Percentiles rank a stretch among this genome's conserved stretches.
Conservation (phyloP, 1,140 invertebrate species). For the Oscheius sp. region DNA sequence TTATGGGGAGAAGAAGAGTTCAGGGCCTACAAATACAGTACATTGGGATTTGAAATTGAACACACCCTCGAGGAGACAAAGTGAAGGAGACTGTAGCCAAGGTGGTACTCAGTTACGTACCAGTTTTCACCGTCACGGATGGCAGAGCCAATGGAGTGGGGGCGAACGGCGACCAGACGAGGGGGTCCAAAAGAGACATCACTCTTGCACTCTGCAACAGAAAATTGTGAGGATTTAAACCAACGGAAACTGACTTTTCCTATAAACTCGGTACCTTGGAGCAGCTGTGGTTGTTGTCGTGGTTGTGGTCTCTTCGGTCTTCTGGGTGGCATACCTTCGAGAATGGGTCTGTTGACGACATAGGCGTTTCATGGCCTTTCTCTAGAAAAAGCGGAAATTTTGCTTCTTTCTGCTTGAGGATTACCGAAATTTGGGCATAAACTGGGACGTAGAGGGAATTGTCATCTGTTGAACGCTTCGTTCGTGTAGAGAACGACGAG, state of each 20-base stretch:
- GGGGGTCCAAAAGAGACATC: background rate
- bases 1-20: background rate
- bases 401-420: background rate
- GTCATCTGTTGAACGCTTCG: background rate
- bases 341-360: background rate
- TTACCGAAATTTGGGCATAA: conserved; percentile 12
- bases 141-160: background rate
- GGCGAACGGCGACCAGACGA: background rate
- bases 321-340: background rate
- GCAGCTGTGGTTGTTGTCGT: too few species aligned
- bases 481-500: too few species aligned
- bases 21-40: background rate
- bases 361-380: conserved; percentile 12
- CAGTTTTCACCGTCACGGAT: conserved; percentile 9
- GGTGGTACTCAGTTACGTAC: conserved; percentile 2
- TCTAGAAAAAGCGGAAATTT: background rate
- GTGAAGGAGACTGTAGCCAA: background rate
- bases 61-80: background rate
- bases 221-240: background rate
- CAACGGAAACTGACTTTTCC: background rate
- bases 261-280: background rate
- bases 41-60: background rate
- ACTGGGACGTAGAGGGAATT: conserved; percentile 10
- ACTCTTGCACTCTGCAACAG: background rate
- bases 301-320: background rate